A percentile compares a stretch with the other conserved stretches of the same genome.
phyloP scores from a whole-genome alignment of 2,888 invertebrate genomes.

The Athetis lepigone region DNA sequence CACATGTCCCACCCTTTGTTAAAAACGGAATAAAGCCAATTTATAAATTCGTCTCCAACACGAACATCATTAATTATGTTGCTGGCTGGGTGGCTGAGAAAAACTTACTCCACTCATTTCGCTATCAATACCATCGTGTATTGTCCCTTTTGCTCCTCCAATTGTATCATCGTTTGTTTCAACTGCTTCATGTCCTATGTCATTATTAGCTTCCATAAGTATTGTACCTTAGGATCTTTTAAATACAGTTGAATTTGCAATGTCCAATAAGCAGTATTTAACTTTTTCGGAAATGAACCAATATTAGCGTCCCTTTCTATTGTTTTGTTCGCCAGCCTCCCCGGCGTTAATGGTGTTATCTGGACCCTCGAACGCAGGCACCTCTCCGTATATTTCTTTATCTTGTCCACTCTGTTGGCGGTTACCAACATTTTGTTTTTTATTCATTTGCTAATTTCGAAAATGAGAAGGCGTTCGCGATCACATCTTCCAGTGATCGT shows the following conservation, averaged over 20 bases:
- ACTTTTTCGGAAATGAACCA: conserved; percentile 54
- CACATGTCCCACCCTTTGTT: conserved; percentile 82
- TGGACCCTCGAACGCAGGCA: conserved; percentile 88
- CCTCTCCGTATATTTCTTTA: conserved; percentile 90
- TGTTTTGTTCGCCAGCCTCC: conserved; percentile 84
- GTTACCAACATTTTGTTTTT: conserved; percentile 83
- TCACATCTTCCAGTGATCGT: conserved; percentile 85
- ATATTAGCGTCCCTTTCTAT: conserved; percentile 81
- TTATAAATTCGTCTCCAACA: conserved; percentile 90
- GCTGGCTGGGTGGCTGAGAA: conserved; percentile 91
- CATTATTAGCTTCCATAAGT: conserved; percentile 12
- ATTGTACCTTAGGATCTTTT: conserved; percentile 37
- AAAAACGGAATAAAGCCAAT: conserved; percentile 87
- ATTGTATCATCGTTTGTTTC: conserved; percentile 49
- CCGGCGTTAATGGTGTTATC: conserved; percentile 91
- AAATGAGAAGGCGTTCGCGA: conserved; percentile 88
- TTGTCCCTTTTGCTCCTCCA: conserved; percentile 81
- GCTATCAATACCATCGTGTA: conserved; percentile 86
- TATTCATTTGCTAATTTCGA: conserved; percentile 90
- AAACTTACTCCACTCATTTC: conserved; percentile 90
- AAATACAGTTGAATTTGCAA: conserved; percentile 53
- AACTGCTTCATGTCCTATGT: conserved; percentile 52
- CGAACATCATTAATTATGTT: conserved; percentile 90
- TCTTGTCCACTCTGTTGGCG: conserved; percentile 89
- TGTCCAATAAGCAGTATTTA: conserved; percentile 31